Conservation (phyloP, 2,113 vertebrate species). For the Eurystomus gularis region DNA sequence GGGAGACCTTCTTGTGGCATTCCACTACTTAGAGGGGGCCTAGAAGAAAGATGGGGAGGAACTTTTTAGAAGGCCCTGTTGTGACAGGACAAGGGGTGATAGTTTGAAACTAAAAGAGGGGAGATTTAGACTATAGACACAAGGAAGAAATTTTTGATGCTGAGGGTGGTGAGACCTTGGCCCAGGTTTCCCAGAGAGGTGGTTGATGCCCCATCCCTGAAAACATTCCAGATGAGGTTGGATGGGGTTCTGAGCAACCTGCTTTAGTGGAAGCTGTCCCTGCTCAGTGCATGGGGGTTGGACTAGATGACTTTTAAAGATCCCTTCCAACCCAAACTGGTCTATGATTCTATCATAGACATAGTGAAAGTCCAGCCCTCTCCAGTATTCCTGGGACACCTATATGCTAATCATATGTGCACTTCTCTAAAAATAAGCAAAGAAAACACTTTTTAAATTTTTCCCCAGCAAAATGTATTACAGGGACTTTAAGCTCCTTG, state of each 20-base stretch:
- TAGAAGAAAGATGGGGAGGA: not conserved
- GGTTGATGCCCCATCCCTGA: not conserved
- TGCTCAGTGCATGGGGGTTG: not conserved
- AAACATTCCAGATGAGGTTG: not conserved
- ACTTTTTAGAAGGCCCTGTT: not conserved
- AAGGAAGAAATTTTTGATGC: not conserved
- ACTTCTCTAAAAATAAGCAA: not conserved
- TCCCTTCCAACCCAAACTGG: not conserved
- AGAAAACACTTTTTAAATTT: not conserved
- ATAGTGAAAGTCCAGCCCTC: not conserved
- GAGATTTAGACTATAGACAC: not conserved
- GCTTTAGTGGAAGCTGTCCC: not conserved
- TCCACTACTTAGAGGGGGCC: not conserved
- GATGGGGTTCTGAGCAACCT: too few species aligned
- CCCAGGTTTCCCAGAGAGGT: not conserved
- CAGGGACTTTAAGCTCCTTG: not conserved
- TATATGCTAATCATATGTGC: not conserved
- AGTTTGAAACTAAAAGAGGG: not conserved
- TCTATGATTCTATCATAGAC: not conserved
- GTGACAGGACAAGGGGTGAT: not conserved
- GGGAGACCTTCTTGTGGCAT: not conserved
- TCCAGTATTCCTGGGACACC: not conserved
- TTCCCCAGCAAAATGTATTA: not conserved
- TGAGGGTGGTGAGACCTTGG: not conserved
- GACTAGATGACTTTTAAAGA: not conserved